A percentile compares a stretch with the other conserved stretches of the same genome.
phyloP scores from a whole-genome alignment of 2,888 invertebrate genomes.

The Temnothorax unifasciatus region DNA sequence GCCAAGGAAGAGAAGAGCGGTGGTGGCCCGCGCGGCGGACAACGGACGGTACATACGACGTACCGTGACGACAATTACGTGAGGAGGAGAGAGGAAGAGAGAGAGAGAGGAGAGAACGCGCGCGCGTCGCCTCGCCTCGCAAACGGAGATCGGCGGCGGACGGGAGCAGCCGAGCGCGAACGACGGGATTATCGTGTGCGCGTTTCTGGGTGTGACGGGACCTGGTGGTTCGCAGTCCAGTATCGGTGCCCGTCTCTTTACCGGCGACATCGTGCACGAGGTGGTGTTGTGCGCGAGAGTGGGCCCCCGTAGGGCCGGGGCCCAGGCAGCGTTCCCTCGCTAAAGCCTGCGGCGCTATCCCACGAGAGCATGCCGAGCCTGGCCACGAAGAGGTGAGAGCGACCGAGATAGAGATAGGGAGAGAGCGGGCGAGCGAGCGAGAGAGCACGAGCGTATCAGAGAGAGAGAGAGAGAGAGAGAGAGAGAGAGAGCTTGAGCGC shows the following conservation, averaged over 20 bases:
- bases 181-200: conserved; percentile 75
- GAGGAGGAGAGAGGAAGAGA: background rate
- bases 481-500: background rate
- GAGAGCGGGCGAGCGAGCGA: conserved; percentile 34
- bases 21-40: background rate
- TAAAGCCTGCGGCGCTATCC: conserved; percentile 53
- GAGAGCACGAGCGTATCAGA: conserved; percentile 36
- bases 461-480: conserved; percentile 44
- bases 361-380: conserved; percentile 66
- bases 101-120: conserved; percentile 63
- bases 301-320: conserved; percentile 60
- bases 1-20: conserved; percentile 41
- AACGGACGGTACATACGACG: conserved; percentile 47
- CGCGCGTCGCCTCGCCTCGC: conserved; percentile 67
- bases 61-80: conserved; percentile 50
- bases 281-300: conserved; percentile 67
- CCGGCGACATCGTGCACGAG: conserved; percentile 65
- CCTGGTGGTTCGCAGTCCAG: conserved; percentile 66
- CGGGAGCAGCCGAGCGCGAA: conserved; percentile 65
- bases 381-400: conserved; percentile 71
- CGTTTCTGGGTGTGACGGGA: conserved; percentile 80
- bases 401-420: conserved; percentile 67
- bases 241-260: conserved; percentile 57
- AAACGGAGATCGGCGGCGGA: conserved; percentile 65
- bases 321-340: conserved; percentile 45